Evolutionary conservation across 2,113 vertebrate genomes (phyloP).

Genomic region (Cynocephalus volans): DNA sequence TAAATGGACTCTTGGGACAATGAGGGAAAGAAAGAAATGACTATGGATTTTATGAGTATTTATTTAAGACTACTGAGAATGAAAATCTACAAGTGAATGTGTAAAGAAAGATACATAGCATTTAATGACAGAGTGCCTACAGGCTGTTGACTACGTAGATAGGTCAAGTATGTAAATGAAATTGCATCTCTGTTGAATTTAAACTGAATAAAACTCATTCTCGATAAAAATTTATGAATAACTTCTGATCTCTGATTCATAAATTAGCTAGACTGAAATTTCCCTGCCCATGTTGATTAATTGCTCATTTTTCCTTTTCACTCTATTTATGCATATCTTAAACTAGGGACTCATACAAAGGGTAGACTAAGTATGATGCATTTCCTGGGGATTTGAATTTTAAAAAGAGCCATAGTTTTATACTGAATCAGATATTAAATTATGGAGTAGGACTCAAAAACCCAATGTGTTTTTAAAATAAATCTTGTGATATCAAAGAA

Average conservation of each 20-base stretch:
- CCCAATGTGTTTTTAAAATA: neutral
- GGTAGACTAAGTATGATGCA: neutral
- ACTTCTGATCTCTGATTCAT: neutral
- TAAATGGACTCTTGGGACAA: neutral
- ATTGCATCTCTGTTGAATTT: neutral
- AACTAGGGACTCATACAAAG: neutral
- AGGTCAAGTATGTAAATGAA: neutral
- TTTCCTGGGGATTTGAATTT: neutral
- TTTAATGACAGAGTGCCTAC: neutral
- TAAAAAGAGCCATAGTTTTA: neutral
- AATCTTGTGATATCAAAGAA: constrained; percentile 12
- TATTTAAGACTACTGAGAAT: neutral
- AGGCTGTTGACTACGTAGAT: neutral
- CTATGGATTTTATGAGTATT: neutral
- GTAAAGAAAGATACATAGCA: neutral
- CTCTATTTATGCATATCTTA: neutral
- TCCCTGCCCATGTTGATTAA: neutral
- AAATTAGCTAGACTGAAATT: constrained; percentile 1
- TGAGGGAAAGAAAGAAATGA: neutral
- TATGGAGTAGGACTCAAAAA: neutral
- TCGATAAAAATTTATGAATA: neutral
- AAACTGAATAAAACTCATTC: neutral
- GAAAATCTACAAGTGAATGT: neutral
- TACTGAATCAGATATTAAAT: neutral
- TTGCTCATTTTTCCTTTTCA: neutral